Percentiles rank a stretch among this genome's conserved stretches.
phyloP scores from a whole-genome alignment of 2,797 vertebrate genomes.

The Xenops minutus region DNA sequence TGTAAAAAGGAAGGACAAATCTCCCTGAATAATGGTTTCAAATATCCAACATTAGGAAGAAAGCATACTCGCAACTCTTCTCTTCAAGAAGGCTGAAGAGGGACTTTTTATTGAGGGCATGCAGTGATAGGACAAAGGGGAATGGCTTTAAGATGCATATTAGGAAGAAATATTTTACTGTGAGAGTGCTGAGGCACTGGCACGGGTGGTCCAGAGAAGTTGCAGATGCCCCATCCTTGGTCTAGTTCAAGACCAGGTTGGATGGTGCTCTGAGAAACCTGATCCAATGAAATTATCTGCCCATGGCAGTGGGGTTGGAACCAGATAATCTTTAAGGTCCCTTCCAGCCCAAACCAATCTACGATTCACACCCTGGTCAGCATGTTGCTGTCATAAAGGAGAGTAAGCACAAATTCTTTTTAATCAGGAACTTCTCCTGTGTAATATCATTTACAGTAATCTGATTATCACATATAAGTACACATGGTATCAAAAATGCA shows the following conservation, averaged over 20 bases:
- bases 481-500: neutral
- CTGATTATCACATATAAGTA: neutral
- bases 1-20: neutral
- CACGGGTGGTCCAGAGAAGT: fast-evolving
- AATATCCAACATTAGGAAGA: neutral
- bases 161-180: neutral
- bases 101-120: neutral
- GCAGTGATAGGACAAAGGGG: neutral
- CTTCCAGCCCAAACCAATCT: neutral
- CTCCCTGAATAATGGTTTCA: neutral
- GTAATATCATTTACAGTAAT: neutral
- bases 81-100: neutral
- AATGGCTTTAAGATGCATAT: neutral
- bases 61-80: neutral
- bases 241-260: neutral
- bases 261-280: neutral
- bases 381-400: neutral
- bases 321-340: neutral
- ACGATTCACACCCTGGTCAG: neutral
- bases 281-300: neutral
- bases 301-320: fast-evolving
- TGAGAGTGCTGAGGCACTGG: neutral
- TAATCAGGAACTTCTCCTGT: neutral
- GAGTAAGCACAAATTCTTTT: neutral
- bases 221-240: no score